phyloP scores from a whole-genome alignment of 2,888 invertebrate species.

The Caenorhabditis becei region DNA sequence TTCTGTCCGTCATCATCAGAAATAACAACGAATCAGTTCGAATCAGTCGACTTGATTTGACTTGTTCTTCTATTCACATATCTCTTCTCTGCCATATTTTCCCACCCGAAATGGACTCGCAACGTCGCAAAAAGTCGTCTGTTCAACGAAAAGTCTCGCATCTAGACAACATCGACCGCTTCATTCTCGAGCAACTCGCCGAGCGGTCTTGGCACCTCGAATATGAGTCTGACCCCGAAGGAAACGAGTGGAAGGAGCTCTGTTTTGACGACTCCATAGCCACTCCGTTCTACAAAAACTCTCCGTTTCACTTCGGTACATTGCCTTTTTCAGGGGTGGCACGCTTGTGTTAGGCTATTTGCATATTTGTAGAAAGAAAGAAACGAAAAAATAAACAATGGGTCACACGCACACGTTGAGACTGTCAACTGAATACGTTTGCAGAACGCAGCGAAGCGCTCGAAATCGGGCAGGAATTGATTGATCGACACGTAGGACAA shows the following conservation, averaged over 20 bases:
- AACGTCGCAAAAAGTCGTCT: slow-evolving; percentile 39
- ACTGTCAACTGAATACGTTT: slow-evolving; percentile 54
- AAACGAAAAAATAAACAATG: slow-evolving; percentile 40
- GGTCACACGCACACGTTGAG: slow-evolving; percentile 26
- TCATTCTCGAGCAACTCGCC: slow-evolving; percentile 44
- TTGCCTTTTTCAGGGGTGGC: not conserved
- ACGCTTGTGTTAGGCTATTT: slow-evolving; percentile 28
- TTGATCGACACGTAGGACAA: slow-evolving; percentile 81
- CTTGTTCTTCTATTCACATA: slow-evolving; percentile 21
- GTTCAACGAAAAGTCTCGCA: slow-evolving; percentile 23
- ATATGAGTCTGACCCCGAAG: slow-evolving; percentile 58
- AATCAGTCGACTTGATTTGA: slow-evolving; percentile 43
- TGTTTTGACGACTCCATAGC: slow-evolving; percentile 58
- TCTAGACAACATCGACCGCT: slow-evolving; percentile 57
- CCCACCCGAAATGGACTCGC: slow-evolving; percentile 27
- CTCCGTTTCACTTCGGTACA: slow-evolving; percentile 48
- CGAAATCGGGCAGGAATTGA: slow-evolving; percentile 82
- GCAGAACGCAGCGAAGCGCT: slow-evolving; percentile 76
- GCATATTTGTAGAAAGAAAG: slow-evolving; percentile 23
- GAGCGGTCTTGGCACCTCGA: slow-evolving; percentile 44
- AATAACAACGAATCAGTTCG: slow-evolving; percentile 42
- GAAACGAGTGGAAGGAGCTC: slow-evolving; percentile 52
- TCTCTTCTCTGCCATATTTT: not conserved
- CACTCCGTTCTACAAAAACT: slow-evolving; percentile 35
- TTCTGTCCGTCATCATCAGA: slow-evolving; percentile 17